These are phyloP conservation scores for Helicoverpa zea DNA, from an alignment of 1,140 invertebrate genomes.

Conservation along the genomic window DNA sequence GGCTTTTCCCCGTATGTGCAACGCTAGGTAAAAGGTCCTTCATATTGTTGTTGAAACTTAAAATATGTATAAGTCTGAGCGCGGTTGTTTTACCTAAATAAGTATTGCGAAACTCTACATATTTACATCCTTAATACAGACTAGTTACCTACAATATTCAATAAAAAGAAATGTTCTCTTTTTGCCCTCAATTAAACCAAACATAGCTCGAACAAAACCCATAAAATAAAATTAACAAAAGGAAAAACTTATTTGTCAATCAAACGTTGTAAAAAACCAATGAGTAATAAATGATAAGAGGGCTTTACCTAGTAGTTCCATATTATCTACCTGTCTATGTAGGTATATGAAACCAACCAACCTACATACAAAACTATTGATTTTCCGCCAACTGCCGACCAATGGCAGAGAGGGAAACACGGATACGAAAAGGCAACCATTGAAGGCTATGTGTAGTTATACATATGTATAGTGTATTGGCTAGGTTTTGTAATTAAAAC, in stretches of 20 bases:
- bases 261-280: constrained; percentile 2
- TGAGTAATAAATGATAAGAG: constrained; percentile 23
- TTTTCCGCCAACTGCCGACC: constrained; percentile 34
- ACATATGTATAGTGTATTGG: background rate
- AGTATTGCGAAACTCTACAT: too few relatives aligned
- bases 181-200: too few relatives aligned
- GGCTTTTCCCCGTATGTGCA: too few relatives aligned
- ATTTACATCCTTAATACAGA: too few relatives aligned
- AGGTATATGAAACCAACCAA: background rate
- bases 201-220: too few relatives aligned
- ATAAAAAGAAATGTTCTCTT: too few relatives aligned
- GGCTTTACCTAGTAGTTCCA: background rate
- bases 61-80: too few relatives aligned
- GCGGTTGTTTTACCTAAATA: too few relatives aligned
- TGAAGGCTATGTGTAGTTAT: background rate
- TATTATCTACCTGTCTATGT: background rate
- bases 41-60: too few relatives aligned
- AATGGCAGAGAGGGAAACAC: background rate
- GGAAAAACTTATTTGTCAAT: constrained; percentile 19
- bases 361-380: constrained; percentile 34
- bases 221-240: background rate
- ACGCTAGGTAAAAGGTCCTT: too few relatives aligned
- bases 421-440: background rate
- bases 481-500: background rate
- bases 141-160: too few relatives aligned